These are phyloP conservation scores for Brachyistius frenatus DNA, from an alignment of 2,113 vertebrate genomes.

Conservation along the genomic window DNA sequence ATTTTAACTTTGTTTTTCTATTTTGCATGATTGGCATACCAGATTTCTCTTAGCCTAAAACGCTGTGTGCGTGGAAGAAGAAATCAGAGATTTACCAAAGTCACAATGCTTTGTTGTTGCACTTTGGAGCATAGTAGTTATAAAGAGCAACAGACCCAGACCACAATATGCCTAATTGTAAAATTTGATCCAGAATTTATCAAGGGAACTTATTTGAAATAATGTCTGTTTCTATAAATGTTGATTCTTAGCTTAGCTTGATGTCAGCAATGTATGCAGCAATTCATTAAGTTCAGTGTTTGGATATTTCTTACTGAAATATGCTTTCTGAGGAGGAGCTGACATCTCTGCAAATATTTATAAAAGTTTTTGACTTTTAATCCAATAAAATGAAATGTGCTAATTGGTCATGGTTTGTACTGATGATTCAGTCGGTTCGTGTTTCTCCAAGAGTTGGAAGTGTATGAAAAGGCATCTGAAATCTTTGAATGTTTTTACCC, in stretches of 20 bases:
- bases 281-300: too few relatives aligned
- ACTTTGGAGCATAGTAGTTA: too few relatives aligned
- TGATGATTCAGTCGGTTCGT: background rate
- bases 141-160: too few relatives aligned
- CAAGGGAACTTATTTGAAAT: background rate
- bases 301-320: background rate
- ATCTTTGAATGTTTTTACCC: too few relatives aligned
- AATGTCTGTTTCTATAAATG: background rate
- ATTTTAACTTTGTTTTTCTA: background rate
- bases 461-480: background rate
- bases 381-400: background rate
- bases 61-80: background rate
- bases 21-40: background rate
- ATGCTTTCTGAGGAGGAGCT: too few relatives aligned
- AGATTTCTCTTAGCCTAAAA: background rate
- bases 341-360: background rate
- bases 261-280: too few relatives aligned
- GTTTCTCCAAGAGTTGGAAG: background rate
- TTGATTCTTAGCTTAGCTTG: too few relatives aligned
- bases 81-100: background rate
- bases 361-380: background rate
- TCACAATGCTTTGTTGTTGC: conserved; percentile 4
- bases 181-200: background rate
- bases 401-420: background rate
- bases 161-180: background rate